Conservation (phyloP, 1,140 invertebrate genomes). For the Pollicipes pollicipes region DNA sequence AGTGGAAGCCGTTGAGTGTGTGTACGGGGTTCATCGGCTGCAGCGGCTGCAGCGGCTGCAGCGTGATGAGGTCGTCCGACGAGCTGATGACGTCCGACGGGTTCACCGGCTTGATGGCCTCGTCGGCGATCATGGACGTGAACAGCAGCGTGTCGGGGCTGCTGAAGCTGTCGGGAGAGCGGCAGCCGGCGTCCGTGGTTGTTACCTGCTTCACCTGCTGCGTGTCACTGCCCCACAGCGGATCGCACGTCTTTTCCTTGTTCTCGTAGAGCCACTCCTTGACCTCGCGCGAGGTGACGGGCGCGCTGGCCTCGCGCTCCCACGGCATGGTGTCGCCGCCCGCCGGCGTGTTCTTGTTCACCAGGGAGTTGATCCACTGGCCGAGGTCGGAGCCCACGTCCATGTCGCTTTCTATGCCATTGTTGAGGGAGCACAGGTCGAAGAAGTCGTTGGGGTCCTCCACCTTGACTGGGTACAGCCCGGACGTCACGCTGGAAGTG, state of each 20-base stretch:
- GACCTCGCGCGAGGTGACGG: neutral
- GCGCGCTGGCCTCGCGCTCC: neutral
- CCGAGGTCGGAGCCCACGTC: neutral
- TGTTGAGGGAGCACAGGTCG: neutral
- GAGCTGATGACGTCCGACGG: constrained; percentile 3
- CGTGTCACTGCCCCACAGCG: constrained; percentile 2
- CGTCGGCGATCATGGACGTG: neutral
- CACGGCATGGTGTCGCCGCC: neutral
- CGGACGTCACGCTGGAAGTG: neutral
- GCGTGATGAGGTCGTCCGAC: neutral
- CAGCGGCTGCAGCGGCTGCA: constrained; percentile 6
- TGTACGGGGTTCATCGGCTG: neutral
- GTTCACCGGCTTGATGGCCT: neutral
- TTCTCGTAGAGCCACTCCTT: constrained; percentile 1
- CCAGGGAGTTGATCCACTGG: neutral
- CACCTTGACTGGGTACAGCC: neutral
- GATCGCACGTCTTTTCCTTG: neutral
- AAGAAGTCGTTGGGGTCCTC: constrained; percentile 1
- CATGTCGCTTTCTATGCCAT: constrained; percentile 1
- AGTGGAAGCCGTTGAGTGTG: neutral
- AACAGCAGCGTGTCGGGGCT: neutral
- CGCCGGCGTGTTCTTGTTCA: neutral
- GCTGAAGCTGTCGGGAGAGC: neutral
- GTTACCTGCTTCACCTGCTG: constrained; percentile 2
- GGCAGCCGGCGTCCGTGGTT: neutral